Evolutionary conservation across 2,888 invertebrate genomes (phyloP), one percentile per base, ranked within the genome.

Genomic region (Eupeodes luniger): DNA sequence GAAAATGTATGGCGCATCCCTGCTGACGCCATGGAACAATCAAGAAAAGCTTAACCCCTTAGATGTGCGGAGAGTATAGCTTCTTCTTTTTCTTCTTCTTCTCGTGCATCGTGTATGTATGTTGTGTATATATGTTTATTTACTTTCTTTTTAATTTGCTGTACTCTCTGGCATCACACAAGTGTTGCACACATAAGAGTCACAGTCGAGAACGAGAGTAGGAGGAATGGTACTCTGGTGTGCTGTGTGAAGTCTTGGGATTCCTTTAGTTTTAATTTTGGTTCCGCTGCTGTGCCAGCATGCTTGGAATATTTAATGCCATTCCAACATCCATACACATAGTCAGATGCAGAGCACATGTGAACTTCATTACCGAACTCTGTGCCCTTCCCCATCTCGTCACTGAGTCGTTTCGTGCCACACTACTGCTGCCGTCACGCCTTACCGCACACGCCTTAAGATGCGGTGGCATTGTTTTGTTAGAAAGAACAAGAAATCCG

Each of bases 291-390:
- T 67, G 19, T 44, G 77, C 47, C 47, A 72, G 61, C 85, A 67
- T 81, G 85, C 51, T 78, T 72, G 74, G 85, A 82, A 86, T 86
- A 86, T 62, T 10, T 78, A 62, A 82, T 74, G 27, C 36, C 69
- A 27, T 81, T 66, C 69, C 57, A 11, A n/a, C 55, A 53, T 14
- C 14, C 51, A 69, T 59, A 62, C 40, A 44, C 36, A 6, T 11
- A 27, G 9, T 11, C 40, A 6, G 9, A 16, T n/a, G 53, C 16
- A 14, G 4, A 51, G 53, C 80, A 55, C 44, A 72, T 66, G 83
- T 44, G 79, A 69, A 80, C 80, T 75, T 80, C 74, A 84, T 84
- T 80, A 69, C 80, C 80, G 55, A 51, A 67, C 47, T 47, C 40
- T 36, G 3, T 11, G 14, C 27, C 66, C 40, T 40, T 40, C 40